Evolutionary conservation across 1,140 invertebrate genomes (phyloP).

Genomic region (Diploscapter pachys): DNA sequence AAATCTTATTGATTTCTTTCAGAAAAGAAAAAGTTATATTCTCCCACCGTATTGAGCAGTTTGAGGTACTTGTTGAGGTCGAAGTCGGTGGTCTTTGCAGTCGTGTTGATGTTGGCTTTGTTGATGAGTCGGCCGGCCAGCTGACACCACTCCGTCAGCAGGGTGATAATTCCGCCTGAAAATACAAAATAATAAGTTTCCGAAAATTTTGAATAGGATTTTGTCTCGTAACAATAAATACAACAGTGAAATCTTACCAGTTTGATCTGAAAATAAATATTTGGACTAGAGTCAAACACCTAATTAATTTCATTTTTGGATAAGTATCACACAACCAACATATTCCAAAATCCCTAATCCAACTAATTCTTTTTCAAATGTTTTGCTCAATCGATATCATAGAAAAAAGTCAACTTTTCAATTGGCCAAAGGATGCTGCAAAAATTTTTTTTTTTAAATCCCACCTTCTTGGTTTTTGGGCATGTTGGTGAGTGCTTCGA

Average conservation of each 20-base stretch:
- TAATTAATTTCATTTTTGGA: too few species aligned
- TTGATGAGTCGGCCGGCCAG: slow-evolving; percentile 22
- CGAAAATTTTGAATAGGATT: not conserved
- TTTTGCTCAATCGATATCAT: not conserved
- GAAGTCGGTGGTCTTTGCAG: slow-evolving; percentile 3
- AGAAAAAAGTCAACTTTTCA: slow-evolving; percentile 1
- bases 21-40: not conserved
- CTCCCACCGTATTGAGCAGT: slow-evolving; percentile 10
- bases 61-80: slow-evolving; percentile 19
- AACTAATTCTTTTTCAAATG: slow-evolving; percentile 13
- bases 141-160: slow-evolving; percentile 16
- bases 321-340: too few species aligned
- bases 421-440: too few species aligned
- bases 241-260: not conserved
- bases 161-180: slow-evolving; percentile 13
- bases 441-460: too few species aligned
- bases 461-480: too few species aligned
- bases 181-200: not conserved
- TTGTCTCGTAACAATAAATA: not conserved
- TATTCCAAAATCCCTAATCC: slow-evolving; percentile 19
- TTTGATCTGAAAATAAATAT: not conserved
- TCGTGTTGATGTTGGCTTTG: not conserved
- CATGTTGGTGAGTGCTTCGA: not conserved
- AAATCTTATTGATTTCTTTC: too few species aligned
- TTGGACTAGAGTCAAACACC: too few species aligned